A percentile compares a stretch with the other conserved stretches of the same genome.
Conservation (phyloP, 1,140 invertebrate genomes). For the Drosophila pectinifera region DNA sequence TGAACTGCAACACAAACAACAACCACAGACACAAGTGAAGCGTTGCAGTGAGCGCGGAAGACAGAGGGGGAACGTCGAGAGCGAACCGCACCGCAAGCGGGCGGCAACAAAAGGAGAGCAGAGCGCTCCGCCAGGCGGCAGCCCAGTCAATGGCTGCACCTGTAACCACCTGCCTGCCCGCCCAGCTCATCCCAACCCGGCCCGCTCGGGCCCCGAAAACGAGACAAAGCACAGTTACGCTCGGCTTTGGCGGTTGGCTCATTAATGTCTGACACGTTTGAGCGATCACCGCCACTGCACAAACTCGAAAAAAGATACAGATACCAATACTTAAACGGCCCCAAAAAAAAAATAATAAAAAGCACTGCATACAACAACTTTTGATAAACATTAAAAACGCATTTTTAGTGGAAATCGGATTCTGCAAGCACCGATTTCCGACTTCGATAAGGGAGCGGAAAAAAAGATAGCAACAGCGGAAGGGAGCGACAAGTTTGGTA, state of each 20-base stretch:
- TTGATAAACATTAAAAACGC: constrained; percentile 75
- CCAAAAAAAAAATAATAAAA: constrained; percentile 12
- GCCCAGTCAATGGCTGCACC: constrained; percentile 76
- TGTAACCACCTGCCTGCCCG: constrained; percentile 61
- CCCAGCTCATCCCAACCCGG: constrained; percentile 27
- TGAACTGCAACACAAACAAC: constrained; percentile 72
- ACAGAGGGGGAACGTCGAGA: constrained; percentile 28
- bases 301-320: constrained; percentile 36
- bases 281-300: constrained; percentile 64
- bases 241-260: constrained; percentile 54
- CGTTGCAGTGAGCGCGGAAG: constrained; percentile 57
- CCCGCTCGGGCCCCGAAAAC: constrained; percentile 4
- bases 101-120: constrained; percentile 66
- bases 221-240: constrained; percentile 61
- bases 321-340: constrained; percentile 36
- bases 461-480: constrained; percentile 2
- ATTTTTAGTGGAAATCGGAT: constrained; percentile 53
- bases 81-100: constrained; percentile 40
- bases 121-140: constrained; percentile 9
- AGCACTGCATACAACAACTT: constrained; percentile 44
- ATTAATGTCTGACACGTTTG: constrained; percentile 72
- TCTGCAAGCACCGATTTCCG: constrained; percentile 51
- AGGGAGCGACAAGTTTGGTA: constrained; percentile 52
- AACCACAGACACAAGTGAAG: constrained; percentile 73
- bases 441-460: constrained; percentile 11